Percentiles rank a stretch among this genome's conserved stretches.
These are phyloP conservation scores for Pogonomyrmex californicus DNA, from an alignment of 1,140 invertebrate species.

Conservation along the genomic window DNA sequence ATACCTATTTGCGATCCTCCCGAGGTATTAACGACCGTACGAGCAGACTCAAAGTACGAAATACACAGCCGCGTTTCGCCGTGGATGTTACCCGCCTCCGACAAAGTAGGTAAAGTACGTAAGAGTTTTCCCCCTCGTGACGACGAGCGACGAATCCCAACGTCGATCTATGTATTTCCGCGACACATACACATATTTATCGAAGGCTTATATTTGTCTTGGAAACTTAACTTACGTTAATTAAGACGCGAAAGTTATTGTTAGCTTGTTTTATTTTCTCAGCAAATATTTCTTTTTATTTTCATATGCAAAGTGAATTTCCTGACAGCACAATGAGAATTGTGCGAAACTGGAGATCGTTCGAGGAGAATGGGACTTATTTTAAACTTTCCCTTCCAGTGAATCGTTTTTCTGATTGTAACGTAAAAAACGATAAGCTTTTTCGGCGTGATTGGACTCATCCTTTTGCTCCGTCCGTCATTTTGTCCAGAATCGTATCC, in stretches of 20 bases:
- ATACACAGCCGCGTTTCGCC: conserved; percentile 11
- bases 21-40: conserved; percentile 72
- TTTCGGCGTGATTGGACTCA: conserved; percentile 60
- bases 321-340: not conserved
- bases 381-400: conserved; percentile 1
- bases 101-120: conserved; percentile 48
- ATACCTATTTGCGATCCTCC: conserved; percentile 70
- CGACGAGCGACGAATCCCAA: not conserved
- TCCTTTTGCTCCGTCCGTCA: conserved; percentile 45
- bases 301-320: conserved; percentile 28
- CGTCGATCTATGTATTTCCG: not conserved
- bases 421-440: conserved; percentile 39
- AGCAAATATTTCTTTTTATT: not conserved
- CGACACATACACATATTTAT: not conserved
- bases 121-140: not conserved
- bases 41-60: conserved; percentile 62
- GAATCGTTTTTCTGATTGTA: conserved; percentile 24
- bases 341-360: conserved; percentile 1
- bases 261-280: not conserved
- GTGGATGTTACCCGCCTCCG: conserved; percentile 36
- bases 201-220: conserved; percentile 1
- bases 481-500: conserved; percentile 58
- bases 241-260: not conserved
- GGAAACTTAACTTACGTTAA: conserved; percentile 7
- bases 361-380: conserved; percentile 36